phyloP scores from a whole-genome alignment of 1,140 invertebrate genomes.

The Oreohelix idahoensis region DNA sequence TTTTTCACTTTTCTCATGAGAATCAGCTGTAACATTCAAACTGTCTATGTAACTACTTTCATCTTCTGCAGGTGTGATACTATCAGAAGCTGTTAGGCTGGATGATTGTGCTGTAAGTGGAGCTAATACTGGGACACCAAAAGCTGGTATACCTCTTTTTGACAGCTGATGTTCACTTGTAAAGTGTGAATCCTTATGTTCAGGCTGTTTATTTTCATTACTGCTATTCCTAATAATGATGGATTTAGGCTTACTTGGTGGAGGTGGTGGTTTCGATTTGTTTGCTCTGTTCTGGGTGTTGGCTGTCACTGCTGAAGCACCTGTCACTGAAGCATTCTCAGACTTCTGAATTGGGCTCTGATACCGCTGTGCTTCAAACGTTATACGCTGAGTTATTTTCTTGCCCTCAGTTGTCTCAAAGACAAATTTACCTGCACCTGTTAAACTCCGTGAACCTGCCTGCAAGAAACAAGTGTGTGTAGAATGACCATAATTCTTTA shows the following conservation, averaged over 20 bases:
- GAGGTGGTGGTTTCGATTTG: not conserved
- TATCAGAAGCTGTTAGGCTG: not conserved
- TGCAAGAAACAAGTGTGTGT: not conserved
- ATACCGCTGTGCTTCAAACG: not conserved
- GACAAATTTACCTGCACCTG: not conserved
- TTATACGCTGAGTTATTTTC: not conserved
- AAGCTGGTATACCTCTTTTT: not conserved
- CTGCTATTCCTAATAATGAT: not conserved
- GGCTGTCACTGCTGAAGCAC: not conserved
- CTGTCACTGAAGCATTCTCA: not conserved
- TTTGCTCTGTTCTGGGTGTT: not conserved
- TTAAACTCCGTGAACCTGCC: not conserved
- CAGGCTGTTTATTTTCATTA: not conserved
- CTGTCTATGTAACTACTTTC: not conserved
- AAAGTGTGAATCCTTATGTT: not conserved
- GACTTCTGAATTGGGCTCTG: not conserved
- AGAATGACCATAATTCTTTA: constrained; percentile 19
- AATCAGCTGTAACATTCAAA: not conserved
- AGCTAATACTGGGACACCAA: not conserved
- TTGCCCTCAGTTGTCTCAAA: not conserved
- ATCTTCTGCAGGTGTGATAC: not conserved
- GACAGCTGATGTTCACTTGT: not conserved
- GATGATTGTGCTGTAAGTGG: not conserved
- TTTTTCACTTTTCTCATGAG: not conserved
- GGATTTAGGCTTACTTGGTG: not conserved